phyloP scores from a whole-genome alignment of 2,888 invertebrate species.

The Abrostola tripartita region DNA sequence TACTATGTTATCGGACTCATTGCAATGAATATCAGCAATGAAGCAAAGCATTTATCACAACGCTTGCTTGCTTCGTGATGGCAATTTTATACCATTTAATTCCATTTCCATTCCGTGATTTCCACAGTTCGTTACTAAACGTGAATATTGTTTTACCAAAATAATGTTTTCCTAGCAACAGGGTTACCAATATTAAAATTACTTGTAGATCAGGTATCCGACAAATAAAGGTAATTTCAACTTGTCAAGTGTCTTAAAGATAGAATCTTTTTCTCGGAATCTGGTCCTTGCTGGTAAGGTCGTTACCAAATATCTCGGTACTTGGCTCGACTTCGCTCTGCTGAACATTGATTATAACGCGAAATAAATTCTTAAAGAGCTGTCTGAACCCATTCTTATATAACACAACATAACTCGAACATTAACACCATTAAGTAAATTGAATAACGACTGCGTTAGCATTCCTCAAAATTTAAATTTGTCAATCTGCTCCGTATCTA shows the following conservation, averaged over 20 bases:
- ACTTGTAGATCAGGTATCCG: conserved; percentile 23
- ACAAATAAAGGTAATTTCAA: conserved; percentile 48
- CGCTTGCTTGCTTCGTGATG: too few species aligned
- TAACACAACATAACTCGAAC: neutral
- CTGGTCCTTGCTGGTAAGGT: conserved; percentile 35
- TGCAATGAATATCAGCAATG: too few species aligned
- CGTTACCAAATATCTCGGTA: conserved; percentile 48
- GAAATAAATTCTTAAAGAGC: conserved; percentile 47
- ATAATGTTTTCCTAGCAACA: neutral
- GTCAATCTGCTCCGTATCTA: too few species aligned
- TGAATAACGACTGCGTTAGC: neutral
- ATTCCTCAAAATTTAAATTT: too few species aligned
- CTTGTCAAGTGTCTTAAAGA: conserved; percentile 42
- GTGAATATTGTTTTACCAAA: neutral
- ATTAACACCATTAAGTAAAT: neutral
- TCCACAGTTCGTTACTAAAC: too few species aligned
- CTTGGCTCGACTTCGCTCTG: conserved; percentile 34
- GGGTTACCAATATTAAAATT: conserved; percentile 16
- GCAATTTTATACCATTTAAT: too few species aligned
- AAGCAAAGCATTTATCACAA: too few species aligned
- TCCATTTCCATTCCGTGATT: too few species aligned
- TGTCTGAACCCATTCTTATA: conserved; percentile 31
- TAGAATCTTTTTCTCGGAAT: conserved; percentile 45
- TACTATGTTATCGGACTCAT: too few species aligned
- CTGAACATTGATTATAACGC: conserved; percentile 46